Conservation (phyloP, 2,888 invertebrate genomes). For the Luffia ferchaultella region DNA sequence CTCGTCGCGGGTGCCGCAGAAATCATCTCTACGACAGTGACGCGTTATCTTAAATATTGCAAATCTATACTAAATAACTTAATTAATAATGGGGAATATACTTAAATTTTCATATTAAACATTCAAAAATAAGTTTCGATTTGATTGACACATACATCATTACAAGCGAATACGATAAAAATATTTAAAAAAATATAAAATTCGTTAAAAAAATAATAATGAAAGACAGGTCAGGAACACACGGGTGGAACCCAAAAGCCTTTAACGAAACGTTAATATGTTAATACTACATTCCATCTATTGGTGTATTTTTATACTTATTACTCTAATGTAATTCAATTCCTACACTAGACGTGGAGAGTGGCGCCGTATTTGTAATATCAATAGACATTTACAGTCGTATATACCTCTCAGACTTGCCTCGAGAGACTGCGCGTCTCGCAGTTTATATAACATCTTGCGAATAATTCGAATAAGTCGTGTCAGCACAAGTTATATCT, state of each 20-base stretch:
- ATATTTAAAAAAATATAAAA: slow-evolving; percentile 21
- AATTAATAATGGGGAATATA: slow-evolving; percentile 47
- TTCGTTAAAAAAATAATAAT: slow-evolving; percentile 34
- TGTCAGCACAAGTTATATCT: neutral
- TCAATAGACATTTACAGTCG: slow-evolving; percentile 16
- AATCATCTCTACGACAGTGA: too few relatives aligned
- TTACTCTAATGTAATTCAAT: slow-evolving; percentile 56
- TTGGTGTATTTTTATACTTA: slow-evolving; percentile 40
- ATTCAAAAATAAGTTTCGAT: neutral
- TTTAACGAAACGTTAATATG: slow-evolving; percentile 45
- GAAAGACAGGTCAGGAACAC: slow-evolving; percentile 45
- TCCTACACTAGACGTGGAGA: slow-evolving; percentile 42
- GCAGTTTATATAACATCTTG: slow-evolving; percentile 12
- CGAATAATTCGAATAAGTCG: too few relatives aligned
- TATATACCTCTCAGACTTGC: slow-evolving; percentile 17
- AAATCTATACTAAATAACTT: slow-evolving; percentile 49
- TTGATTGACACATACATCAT: slow-evolving; percentile 3
- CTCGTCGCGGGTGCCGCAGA: too few relatives aligned
- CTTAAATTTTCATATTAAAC: slow-evolving; percentile 27
- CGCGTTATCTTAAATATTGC: slow-evolving; percentile 42
- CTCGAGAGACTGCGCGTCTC: slow-evolving; percentile 15
- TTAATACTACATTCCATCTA: slow-evolving; percentile 31
- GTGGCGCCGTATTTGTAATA: neutral
- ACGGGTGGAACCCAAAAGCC: slow-evolving; percentile 43
- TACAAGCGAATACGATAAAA: neutral